Evolutionary conservation across 2,113 vertebrate genomes (phyloP).

Genomic region (Trochalopteron elliotii): DNA sequence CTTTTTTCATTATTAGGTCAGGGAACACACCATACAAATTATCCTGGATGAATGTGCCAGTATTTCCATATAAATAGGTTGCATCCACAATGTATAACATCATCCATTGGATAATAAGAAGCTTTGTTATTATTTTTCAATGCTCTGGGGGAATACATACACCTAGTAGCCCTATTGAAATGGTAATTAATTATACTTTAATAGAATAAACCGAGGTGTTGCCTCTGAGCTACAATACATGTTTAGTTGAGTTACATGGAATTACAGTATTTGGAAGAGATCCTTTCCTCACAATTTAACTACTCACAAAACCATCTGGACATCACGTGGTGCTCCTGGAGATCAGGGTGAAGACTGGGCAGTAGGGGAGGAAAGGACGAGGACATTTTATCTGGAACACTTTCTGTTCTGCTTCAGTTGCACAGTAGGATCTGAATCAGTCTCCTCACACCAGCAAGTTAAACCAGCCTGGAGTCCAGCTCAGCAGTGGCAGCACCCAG

Average conservation of each 20-base stretch:
- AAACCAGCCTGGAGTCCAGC: not conserved
- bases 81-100: not conserved
- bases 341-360: not conserved
- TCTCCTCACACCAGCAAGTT: not conserved
- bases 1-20: conserved; percentile 14
- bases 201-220: not conserved
- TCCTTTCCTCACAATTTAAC: not conserved
- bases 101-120: not conserved
- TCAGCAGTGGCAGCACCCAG: not conserved
- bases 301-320: not conserved
- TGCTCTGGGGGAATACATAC: not conserved
- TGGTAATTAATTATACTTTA: conserved; percentile 1
- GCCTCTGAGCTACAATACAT: not conserved
- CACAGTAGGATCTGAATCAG: accelerated
- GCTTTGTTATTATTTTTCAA: not conserved
- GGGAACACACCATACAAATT: conserved; percentile 3
- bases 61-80: conserved; percentile 13
- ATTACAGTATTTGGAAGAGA: not conserved
- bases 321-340: not conserved
- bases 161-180: not conserved
- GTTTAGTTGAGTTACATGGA: not conserved
- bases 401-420: not conserved
- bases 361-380: not conserved
- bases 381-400: not conserved
- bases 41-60: not conserved